Base-by-base conservation (phyloP, 2,888 invertebrate species). In the Stenoptilia bipunctidactyla region DNA sequence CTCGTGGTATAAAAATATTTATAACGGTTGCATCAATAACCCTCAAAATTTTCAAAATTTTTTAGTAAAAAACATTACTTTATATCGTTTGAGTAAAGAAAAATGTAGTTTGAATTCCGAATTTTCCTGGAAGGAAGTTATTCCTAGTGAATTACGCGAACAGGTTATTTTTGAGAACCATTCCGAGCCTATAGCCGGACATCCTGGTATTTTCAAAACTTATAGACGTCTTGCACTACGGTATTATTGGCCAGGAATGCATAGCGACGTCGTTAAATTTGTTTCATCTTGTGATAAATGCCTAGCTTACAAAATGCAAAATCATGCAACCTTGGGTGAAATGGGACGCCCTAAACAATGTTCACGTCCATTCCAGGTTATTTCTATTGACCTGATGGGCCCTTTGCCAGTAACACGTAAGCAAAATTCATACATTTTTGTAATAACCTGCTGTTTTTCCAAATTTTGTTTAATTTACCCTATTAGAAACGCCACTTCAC, bases 301-400 rank as follows among this genome's bases (percentile, higher is more conserved):
- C 41, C 14, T 39, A 1, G 20, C 47, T 2, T 37, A 48, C 25
- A 50, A 48, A 34, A 14, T 10, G 1, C 44, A 27, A 8, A 48
- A 38, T 37, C 50, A 43, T 9, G 2, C 6, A n/a, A 48, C 41
- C 4, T 38, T 42, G 12, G 56, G 50, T 1, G 37, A 33, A 39
- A 54, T 52, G 53, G 52, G 45, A 14, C 39, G 42, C 6, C 53
- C 48, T 5, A 53, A 51, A 37, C 15, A 44, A 0, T 55, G 45
- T 37, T 48, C 15, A 13, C 37, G 46, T 14, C 58, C 51, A 25
- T 56, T 51, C 40, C 55, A 48, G 39, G 45, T 27, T 15, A 36
- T 51, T 3, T 45, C 45, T 1, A 40, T 52, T 0, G 54, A 56
- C 35, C 14, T 56, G 0, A 39, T 56, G 0, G 54, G 57, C 13